Evolutionary conservation across 2,888 invertebrate genomes (phyloP), one percentile per base, ranked within the genome.

Genomic region (Bellardia bayeri): DNA sequence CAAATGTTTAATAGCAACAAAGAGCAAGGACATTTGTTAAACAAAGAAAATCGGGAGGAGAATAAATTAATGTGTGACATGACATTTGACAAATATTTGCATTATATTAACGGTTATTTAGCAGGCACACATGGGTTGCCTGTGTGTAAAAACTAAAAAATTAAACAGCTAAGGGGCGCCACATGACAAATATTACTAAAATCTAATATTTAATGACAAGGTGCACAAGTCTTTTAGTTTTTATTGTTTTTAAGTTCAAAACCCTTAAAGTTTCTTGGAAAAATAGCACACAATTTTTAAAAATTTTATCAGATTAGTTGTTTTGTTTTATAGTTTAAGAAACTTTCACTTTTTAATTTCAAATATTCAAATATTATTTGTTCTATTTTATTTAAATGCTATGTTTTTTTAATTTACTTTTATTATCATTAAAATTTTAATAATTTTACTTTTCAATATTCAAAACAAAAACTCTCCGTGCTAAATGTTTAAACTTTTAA

Each of bases 401-500:
- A 56, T 56, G 23, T 23, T 58, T 64, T 63, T 14, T 58, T 6
- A n/a, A n/a, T 69, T 63, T 64, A 64, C 23, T 66, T 61, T 63
- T 68, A 33, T 54, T 75, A 75, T 72, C n/a, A 80, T 75, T 63
- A 37, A 81, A 82, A 51, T 30, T 80, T 74, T 51, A 68, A 74
- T 9, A 69, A 68, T 74, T 79, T 56, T 40, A 33, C 7, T 45
- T 45, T 33, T 74, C 40, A 68, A 69, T 76, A 56, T 66, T 74
- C 37, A 74, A 79, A 74, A 74, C 58, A 23, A 74, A 61, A 68
- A 51, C 64, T 74, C 79, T 79, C 49, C 42, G 49, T 74, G 79
- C 16, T 69, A 66, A 85, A 51, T 72, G 61, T 85, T 80, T 79
- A 79, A 74, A 69, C 61, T 83, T 86, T 85, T 64, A 82, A 56